phyloP scores from a whole-genome alignment of 1,140 invertebrate genomes.

The Cydia strobilella region DNA sequence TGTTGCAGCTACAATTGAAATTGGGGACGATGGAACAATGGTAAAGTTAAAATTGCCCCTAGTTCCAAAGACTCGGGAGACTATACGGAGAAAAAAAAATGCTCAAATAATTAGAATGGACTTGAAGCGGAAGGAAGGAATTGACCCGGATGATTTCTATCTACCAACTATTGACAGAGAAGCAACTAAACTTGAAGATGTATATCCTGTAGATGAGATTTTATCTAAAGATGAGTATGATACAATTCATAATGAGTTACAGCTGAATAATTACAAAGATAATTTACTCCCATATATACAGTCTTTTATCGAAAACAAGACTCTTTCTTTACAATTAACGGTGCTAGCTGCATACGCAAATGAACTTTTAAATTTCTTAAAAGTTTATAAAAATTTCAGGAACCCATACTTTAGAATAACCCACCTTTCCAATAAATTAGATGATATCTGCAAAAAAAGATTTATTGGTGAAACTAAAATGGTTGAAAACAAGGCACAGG shows the following conservation, averaged over 20 bases:
- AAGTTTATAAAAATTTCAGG: constrained; percentile 52
- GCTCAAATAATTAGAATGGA: constrained; percentile 28
- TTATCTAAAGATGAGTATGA: constrained; percentile 57
- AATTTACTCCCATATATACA: constrained; percentile 52
- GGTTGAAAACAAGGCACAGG: neutral
- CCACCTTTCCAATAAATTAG: constrained; percentile 52
- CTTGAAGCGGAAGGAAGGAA: neutral
- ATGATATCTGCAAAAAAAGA: constrained; percentile 51
- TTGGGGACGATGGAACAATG: no score
- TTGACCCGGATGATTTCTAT: constrained; percentile 64
- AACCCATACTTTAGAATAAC: constrained; percentile 53
- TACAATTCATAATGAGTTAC: constrained; percentile 58
- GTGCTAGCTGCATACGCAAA: constrained; percentile 62
- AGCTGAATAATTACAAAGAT: constrained; percentile 46
- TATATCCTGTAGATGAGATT: constrained; percentile 62
- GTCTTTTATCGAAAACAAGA: constrained; percentile 44
- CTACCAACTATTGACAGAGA: constrained; percentile 62
- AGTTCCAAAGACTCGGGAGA: constrained; percentile 39
- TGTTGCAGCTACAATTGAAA: no score
- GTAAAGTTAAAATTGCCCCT: constrained; percentile 32
- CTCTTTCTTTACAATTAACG: constrained; percentile 46
- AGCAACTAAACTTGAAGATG: constrained; percentile 48
- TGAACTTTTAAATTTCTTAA: constrained; percentile 49
- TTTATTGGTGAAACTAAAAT: constrained; percentile 50
- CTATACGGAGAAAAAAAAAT: neutral